These are phyloP conservation scores for Mastacembelus armatus DNA, from an alignment of 2,797 vertebrate species.

Conservation along the genomic window DNA sequence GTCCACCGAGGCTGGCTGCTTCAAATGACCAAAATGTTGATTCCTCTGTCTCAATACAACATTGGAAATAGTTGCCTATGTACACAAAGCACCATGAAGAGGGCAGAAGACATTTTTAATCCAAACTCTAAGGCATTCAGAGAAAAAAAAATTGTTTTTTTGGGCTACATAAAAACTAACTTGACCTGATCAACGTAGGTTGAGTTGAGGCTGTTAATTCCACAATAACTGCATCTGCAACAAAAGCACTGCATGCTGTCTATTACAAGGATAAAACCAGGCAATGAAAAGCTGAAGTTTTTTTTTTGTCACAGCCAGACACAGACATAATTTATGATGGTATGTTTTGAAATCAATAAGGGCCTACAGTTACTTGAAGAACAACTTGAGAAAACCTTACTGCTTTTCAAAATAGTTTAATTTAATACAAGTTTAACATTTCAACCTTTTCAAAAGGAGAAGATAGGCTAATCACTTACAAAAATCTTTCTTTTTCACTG, in stretches of 20 bases:
- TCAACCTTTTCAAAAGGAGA: conserved; percentile 31
- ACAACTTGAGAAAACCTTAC: conserved; percentile 3
- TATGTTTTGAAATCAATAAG: conserved; percentile 5
- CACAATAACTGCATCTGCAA: too few relatives aligned
- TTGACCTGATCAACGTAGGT: neutral
- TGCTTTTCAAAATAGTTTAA: conserved; percentile 15
- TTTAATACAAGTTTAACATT: too few relatives aligned
- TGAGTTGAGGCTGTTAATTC: neutral
- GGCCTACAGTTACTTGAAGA: neutral
- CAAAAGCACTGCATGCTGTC: neutral
- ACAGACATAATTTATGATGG: neutral
- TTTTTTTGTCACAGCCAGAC: neutral
- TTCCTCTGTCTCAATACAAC: too few relatives aligned
- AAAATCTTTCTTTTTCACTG: too few relatives aligned
- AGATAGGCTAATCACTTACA: conserved; percentile 13
- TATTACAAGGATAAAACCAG: neutral
- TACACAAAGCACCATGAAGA: too few relatives aligned
- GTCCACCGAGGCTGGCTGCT: too few relatives aligned
- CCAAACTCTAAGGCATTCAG: too few relatives aligned
- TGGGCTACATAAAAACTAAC: neutral
- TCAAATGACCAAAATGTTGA: too few relatives aligned
- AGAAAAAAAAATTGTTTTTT: too few relatives aligned
- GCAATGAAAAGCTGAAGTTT: neutral
- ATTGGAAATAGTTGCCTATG: too few relatives aligned
- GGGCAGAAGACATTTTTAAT: too few relatives aligned